Conservation (phyloP, 2,888 invertebrate genomes). For the Bellardia pandia region DNA sequence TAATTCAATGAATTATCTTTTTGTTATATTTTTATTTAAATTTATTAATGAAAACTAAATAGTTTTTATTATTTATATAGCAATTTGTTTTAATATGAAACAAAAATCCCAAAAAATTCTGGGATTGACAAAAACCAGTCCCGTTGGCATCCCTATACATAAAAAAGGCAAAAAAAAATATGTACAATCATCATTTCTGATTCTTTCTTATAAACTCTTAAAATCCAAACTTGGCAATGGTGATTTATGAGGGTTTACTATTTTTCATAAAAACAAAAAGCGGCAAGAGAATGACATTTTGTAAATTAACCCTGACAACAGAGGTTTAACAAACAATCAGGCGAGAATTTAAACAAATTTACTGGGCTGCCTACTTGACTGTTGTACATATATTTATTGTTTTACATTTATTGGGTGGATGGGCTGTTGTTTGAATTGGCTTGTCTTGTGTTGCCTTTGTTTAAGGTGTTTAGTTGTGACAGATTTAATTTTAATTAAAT, state of each 20-base stretch:
- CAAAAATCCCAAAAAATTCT: too few species aligned
- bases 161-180: background rate
- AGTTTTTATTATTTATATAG: too few species aligned
- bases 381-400: constrained; percentile 50
- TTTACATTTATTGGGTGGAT: constrained; percentile 21
- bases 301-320: constrained; percentile 71
- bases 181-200: constrained; percentile 10
- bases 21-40: too few species aligned
- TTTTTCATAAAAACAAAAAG: background rate
- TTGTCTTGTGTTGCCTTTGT: constrained; percentile 24
- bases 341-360: constrained; percentile 25
- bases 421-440: constrained; percentile 9
- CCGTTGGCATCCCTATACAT: background rate
- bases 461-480: constrained; percentile 54
- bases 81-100: too few species aligned
- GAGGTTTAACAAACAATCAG: constrained; percentile 66
- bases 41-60: too few species aligned
- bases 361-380: constrained; percentile 45
- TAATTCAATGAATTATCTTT: too few species aligned
- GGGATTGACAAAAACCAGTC: too few species aligned
- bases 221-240: constrained; percentile 59
- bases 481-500: constrained; percentile 72
- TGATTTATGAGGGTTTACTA: constrained; percentile 68
- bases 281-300: constrained; percentile 62
- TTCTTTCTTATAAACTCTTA: constrained; percentile 12